A percentile compares a stretch with the other conserved stretches of the same genome.
Evolutionary conservation across 1,140 invertebrate species (phyloP).

Genomic region (Trichomalopsis sarcophagae): DNA sequence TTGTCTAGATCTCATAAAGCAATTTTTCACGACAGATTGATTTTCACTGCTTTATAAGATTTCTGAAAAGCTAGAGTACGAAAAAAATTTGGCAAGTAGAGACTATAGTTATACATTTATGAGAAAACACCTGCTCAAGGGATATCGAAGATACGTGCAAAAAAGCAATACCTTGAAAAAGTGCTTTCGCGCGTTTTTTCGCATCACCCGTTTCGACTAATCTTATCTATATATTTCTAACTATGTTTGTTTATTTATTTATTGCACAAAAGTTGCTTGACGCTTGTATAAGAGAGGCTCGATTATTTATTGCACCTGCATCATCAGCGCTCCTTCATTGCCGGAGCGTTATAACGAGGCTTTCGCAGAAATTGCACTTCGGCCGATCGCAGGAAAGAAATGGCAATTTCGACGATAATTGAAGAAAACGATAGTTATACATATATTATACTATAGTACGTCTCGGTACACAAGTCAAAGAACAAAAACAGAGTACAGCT

Average conservation of each 20-base stretch:
- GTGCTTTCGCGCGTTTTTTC: constrained; percentile 18
- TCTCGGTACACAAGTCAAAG: constrained; percentile 5
- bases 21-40: not conserved
- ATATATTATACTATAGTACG: constrained; percentile 21
- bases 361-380: constrained; percentile 43
- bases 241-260: constrained; percentile 29
- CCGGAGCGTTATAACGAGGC: not conserved
- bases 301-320: constrained; percentile 33
- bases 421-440: not conserved
- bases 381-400: constrained; percentile 28
- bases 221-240: not conserved
- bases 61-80: not conserved
- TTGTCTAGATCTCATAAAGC: not conserved
- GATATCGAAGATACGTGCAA: not conserved
- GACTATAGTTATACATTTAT: not conserved
- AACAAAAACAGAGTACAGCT: not conserved
- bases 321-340: not conserved
- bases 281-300: constrained; percentile 46
- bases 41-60: not conserved
- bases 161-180: constrained; percentile 24
- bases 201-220: constrained; percentile 19
- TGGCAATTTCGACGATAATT: constrained; percentile 43
- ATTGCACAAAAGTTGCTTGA: constrained; percentile 44
- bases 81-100: constrained; percentile 44
- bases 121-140: not conserved